phyloP scores from a whole-genome alignment of 1,140 invertebrate species.

The Tetranychus cinnabarinus region DNA sequence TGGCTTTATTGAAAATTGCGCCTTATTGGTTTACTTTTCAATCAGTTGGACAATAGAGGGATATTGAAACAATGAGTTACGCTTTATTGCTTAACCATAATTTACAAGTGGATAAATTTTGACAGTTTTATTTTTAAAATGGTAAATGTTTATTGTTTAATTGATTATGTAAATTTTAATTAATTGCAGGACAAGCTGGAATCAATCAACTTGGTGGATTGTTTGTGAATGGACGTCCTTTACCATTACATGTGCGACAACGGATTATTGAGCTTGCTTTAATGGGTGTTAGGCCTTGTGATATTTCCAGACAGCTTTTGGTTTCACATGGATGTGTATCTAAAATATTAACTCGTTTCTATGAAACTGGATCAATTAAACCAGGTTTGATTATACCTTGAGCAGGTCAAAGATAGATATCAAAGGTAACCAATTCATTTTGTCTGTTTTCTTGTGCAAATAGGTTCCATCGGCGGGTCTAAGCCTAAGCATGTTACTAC shows the following conservation, averaged over 20 bases:
- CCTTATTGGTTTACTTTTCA: too few species aligned
- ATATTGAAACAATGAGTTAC: too few species aligned
- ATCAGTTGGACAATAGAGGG: too few species aligned
- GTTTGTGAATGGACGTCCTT: slow-evolving; percentile 79
- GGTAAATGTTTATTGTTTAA: too few species aligned
- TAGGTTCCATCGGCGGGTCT: slow-evolving; percentile 54
- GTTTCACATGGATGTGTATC: slow-evolving; percentile 92
- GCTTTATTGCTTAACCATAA: too few species aligned
- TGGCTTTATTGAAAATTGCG: too few species aligned
- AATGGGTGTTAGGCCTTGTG: slow-evolving; percentile 66
- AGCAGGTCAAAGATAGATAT: too few species aligned
- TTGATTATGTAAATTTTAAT: too few species aligned
- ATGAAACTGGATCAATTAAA: slow-evolving; percentile 73
- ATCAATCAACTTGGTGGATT: slow-evolving; percentile 88
- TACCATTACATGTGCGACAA: slow-evolving; percentile 76
- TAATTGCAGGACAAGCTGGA: slow-evolving; percentile 52
- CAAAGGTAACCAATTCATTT: too few species aligned
- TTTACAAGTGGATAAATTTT: too few species aligned
- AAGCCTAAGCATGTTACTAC: slow-evolving; percentile 85
- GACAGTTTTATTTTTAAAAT: too few species aligned
- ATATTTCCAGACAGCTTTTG: slow-evolving; percentile 75
- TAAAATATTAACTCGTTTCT: slow-evolving; percentile 88
- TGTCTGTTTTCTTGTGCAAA: too few species aligned
- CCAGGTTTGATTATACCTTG: slow-evolving; percentile 27
- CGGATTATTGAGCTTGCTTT: slow-evolving; percentile 78